Evolutionary conservation across 2,888 invertebrate species (phyloP).

Genomic region (Gibbula magus): DNA sequence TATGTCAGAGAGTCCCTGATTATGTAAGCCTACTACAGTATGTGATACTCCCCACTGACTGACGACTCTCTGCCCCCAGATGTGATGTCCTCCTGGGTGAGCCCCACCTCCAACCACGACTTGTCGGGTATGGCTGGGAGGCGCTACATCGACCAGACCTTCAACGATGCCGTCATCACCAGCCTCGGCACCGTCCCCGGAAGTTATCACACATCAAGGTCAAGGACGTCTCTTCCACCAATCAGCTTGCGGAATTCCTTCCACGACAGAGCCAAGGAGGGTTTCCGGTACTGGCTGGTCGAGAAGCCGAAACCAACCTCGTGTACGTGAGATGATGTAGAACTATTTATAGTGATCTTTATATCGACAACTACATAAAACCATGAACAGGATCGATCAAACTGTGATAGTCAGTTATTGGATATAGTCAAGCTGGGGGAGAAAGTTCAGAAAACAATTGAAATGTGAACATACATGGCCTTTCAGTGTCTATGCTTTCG

Average conservation of each 20-base stretch:
- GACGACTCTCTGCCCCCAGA: neutral
- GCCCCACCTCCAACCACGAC: slow-evolving; percentile 37
- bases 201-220: slow-evolving; percentile 47
- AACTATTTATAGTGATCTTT: neutral
- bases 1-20: too few species aligned
- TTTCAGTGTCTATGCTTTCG: too few species aligned
- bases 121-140: slow-evolving; percentile 40
- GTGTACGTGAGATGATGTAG: slow-evolving; percentile 57
- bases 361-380: neutral
- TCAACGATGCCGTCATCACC: slow-evolving; percentile 54
- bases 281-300: slow-evolving; percentile 71
- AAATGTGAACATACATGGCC: neutral
- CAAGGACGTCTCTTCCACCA: slow-evolving; percentile 41
- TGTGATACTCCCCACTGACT: too few species aligned
- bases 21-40: too few species aligned
- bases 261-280: slow-evolving; percentile 65
- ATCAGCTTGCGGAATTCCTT: slow-evolving; percentile 50
- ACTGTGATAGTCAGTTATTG: too few species aligned
- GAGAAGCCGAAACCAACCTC: slow-evolving; percentile 69
- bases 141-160: slow-evolving; percentile 26
- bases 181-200: slow-evolving; percentile 52
- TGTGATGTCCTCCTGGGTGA: slow-evolving; percentile 33
- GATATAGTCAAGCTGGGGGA: too few species aligned
- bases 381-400: neutral
- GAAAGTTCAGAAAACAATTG: too few species aligned